Evolutionary conservation across 2,888 invertebrate species (phyloP).

Genomic region (Pteria penguin): DNA sequence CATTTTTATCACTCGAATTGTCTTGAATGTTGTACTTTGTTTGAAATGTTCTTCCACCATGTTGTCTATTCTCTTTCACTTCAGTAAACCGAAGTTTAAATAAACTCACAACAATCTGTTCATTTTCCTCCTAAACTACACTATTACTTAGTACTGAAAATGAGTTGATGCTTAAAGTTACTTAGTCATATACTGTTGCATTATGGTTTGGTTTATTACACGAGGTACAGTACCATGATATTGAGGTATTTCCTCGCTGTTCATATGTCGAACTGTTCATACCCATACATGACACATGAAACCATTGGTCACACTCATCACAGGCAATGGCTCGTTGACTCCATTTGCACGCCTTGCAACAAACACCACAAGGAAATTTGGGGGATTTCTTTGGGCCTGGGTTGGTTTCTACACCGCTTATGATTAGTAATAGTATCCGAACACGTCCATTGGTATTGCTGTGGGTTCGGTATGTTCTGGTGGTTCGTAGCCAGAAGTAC

Average conservation of each 20-base stretch:
- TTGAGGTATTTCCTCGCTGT: neutral
- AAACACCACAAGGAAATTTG: neutral
- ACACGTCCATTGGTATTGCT: neutral
- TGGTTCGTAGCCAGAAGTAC: neutral
- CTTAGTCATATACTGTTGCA: neutral
- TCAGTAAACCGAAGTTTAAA: no score
- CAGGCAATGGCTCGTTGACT: neutral
- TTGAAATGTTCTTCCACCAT: no score
- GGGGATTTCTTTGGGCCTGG: neutral
- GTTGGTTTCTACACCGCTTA: neutral
- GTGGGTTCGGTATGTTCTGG: neutral
- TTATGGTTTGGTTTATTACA: neutral
- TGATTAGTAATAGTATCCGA: neutral
- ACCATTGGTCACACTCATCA: neutral
- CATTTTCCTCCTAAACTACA: no score
- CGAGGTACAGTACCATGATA: neutral
- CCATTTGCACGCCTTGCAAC: neutral
- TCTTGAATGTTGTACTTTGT: no score
- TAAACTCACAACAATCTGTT: no score
- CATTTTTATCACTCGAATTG: no score
- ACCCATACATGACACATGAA: neutral
- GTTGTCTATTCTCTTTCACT: no score
- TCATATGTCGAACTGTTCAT: neutral
- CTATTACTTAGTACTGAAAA: neutral
- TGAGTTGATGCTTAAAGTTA: neutral